Base-by-base conservation (phyloP, 2,797 vertebrate genomes). In the Enteromius treurensis region DNA sequence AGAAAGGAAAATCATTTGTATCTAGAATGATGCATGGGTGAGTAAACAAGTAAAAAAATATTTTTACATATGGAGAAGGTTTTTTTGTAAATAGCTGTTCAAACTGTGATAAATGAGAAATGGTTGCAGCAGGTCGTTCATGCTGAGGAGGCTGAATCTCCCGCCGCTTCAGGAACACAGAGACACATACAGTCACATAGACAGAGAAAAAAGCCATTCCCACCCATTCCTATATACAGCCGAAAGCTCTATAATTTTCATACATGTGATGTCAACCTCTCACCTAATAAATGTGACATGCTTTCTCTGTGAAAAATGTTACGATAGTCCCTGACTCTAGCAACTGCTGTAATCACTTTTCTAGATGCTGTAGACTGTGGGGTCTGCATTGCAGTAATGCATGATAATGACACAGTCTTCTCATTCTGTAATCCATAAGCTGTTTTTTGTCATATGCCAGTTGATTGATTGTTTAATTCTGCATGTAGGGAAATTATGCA, bases 81-180 rank as follows among this genome's bases (percentile, higher is more conserved):
- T 55, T 74, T 77, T 42, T 67, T 77, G 45, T 62, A 76, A 26
- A 40, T 7, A 19, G 13, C 60, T 26, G 26, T 67, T 74, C 42
- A 58, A 68, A 60, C 21, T 64, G 29, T 80, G n/a, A 71, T 68
- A 71, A 77, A 81, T 81, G 23, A 71, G n/a, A 77, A 84, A 77
- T 73, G 6, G 3, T 60, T 77, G 26, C 60, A 29, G 60, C 60
- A 7, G 26, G 4, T 62, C 26, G 26, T 29, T 17, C 40, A 67
- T 70, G 51, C 71, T 51, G 78, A 49, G 42, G 49, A 70, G 17
- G 32, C 15, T 70, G 26, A 77, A 70, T 69, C 34, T 29, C 49
- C n/a, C 0, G 0, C 64, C 53, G 34, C 71, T 75, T 40, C 58
- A 47, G 40, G 19, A 19, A 67, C 23, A 53, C 45, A 42, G 34